Percentiles rank a stretch among this genome's conserved stretches.
Evolutionary conservation across 2,888 invertebrate genomes (phyloP).

Genomic region (Apodemia hepburni): DNA sequence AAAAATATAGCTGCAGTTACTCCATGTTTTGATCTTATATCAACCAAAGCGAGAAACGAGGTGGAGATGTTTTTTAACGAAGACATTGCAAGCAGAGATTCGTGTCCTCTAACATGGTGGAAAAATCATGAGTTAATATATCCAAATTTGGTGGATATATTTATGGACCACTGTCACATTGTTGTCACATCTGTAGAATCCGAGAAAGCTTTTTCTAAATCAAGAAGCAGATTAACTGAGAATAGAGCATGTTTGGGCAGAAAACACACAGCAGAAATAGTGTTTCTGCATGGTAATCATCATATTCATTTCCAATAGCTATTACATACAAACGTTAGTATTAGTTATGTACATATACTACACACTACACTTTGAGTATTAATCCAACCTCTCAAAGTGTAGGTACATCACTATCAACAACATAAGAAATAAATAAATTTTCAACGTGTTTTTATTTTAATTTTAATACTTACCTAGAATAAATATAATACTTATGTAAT

Average conservation of each 20-base stretch:
- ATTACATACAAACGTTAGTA: no score
- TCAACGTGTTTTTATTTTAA: no score
- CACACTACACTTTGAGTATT: no score
- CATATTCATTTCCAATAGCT: no score
- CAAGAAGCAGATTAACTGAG: background rate
- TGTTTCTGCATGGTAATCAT: background rate
- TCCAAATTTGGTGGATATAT: background rate
- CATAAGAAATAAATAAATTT: no score
- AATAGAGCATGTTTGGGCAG: background rate
- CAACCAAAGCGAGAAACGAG: slow-evolving; percentile 2
- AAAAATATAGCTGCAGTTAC: no score
- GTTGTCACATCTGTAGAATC: background rate
- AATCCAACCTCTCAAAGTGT: no score
- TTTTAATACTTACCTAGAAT: no score
- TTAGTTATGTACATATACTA: no score
- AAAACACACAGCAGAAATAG: background rate
- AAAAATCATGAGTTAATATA: background rate
- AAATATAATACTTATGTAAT: no score
- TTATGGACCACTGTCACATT: background rate
- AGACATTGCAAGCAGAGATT: background rate
- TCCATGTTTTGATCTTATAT: no score
- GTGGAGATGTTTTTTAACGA: slow-evolving; percentile 10
- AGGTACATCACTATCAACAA: no score
- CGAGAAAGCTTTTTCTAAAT: background rate
- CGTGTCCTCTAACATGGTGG: background rate